A percentile compares a stretch with the other conserved stretches of the same genome.
Conservation (phyloP, 2,113 vertebrate species). For the Cyphomyrus discorhynchus region DNA sequence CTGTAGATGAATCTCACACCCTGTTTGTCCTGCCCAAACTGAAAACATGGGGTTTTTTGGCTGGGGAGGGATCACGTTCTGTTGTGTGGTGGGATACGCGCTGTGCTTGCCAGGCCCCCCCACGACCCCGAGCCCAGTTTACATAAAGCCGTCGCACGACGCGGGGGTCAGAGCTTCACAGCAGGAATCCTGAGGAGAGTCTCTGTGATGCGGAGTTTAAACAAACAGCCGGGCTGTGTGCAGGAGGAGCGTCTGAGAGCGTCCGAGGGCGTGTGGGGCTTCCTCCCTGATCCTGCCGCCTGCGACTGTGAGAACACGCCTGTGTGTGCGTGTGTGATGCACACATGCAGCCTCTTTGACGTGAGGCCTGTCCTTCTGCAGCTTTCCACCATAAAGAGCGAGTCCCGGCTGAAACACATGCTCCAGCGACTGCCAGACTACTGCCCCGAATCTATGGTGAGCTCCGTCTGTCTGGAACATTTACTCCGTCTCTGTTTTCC, state of each 20-base stretch:
- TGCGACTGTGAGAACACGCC: neutral
- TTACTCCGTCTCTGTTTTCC: neutral
- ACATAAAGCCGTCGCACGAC: neutral
- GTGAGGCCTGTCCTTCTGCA: conserved; percentile 42
- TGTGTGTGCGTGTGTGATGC: neutral
- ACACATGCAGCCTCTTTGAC: neutral
- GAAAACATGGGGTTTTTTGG: neutral
- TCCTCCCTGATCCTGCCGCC: neutral
- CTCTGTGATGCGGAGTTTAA: neutral
- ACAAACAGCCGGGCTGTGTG: neutral
- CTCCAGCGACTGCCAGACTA: conserved; percentile 85
- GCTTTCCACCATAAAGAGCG: conserved; percentile 92
- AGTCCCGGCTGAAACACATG: conserved; percentile 87
- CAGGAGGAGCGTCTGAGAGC: neutral
- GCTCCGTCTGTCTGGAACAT: conserved; percentile 16
- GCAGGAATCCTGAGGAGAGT: neutral
- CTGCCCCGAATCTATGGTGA: conserved; percentile 83
- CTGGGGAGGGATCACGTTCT: neutral
- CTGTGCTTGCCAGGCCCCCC: neutral
- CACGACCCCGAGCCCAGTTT: neutral
- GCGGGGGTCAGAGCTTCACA: neutral
- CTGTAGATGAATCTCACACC: neutral
- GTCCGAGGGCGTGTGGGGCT: neutral
- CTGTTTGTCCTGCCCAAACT: neutral
- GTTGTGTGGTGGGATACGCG: neutral